A percentile compares a stretch with the other conserved stretches of the same genome.
These are phyloP conservation scores for Argyresthia albistria DNA, from an alignment of 2,888 invertebrate genomes.

Conservation along the genomic window DNA sequence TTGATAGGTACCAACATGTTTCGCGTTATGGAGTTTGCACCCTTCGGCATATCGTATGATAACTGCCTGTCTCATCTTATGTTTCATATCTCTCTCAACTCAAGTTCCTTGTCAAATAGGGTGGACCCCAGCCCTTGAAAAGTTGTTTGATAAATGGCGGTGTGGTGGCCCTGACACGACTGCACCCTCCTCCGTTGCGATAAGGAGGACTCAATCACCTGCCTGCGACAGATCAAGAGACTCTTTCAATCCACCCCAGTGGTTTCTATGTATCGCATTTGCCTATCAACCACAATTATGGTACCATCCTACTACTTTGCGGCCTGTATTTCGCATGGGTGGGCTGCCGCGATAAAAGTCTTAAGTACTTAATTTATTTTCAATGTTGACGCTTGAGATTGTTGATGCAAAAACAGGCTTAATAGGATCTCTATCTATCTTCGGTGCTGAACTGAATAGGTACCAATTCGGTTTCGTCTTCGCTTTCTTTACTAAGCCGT, in stretches of 20 bases:
- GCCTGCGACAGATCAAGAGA: constrained; percentile 37
- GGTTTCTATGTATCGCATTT: constrained; percentile 26
- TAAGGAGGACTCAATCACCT: constrained; percentile 52
- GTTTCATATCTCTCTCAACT: no score
- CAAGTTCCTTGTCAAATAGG: no score
- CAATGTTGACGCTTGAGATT: constrained; percentile 3
- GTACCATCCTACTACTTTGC: no score
- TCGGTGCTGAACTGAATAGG: neutral
- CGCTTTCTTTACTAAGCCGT: neutral
- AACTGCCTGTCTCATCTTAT: no score
- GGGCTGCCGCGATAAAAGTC: constrained; percentile 27
- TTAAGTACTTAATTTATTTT: constrained; percentile 10
- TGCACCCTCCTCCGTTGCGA: constrained; percentile 26
- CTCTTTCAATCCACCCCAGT: constrained; percentile 17
- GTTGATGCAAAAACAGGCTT: neutral
- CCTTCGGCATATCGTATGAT: no score
- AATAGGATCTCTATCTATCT: no score
- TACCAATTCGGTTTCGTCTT: neutral
- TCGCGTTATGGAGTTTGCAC: no score
- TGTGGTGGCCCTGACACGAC: neutral
- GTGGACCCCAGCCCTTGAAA: neutral
- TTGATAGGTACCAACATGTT: no score
- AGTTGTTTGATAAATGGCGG: constrained; percentile 1
- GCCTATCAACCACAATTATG: constrained; percentile 10
- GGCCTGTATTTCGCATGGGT: constrained; percentile 31